Base-by-base conservation (phyloP, 1,140 invertebrate genomes). In the Drosophila pallidifrons region DNA sequence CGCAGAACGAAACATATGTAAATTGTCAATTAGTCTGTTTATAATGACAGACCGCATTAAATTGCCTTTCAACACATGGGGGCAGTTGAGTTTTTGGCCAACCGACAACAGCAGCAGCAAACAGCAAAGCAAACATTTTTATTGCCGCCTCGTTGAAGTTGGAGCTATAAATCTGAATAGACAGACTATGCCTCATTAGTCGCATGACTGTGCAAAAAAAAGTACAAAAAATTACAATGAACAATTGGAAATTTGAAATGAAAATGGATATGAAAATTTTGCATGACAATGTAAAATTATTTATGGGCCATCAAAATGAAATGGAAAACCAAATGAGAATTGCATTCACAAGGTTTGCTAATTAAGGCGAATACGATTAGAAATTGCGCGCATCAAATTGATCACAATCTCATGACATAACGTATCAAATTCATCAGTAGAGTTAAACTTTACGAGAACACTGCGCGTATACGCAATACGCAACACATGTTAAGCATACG, bases 1-100 rank as follows among this genome's bases (percentile, higher is more conserved):
- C 51, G 16, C 25, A 35, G 30, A 57, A 32, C 52, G 43, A 63
- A 63, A 63, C 67, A 75, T 13, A 57, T 75, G 66, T 70, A 63
- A 75, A 57, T 57, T 75, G 72, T 70, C 72, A 75, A 70, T 75
- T 70, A 75, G 58, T 70, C 52, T 61, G 43, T 70, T 70, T 28
- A 38, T 58, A 70, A 64, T 70, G 72, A 49, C 58, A 70, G 47
- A 41, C 28, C 16, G 57, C 49, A 20, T 49, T 38, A 41, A 57
- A 43, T 32, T 47, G 52, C 32, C 51, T 65, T 47, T 57, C 52
- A 65, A 35, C 51, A 51, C 70, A 25, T 25, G 35, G 25, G 25
- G 8, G 25, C 41, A 15, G 41, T 13, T 52, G 15, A 35, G 51
- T 32, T 71, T 71, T 51, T 15, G 51, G 3, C 2, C 15, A 57